Percentiles rank a stretch among this genome's conserved stretches.
Evolutionary conservation across 2,888 invertebrate genomes (phyloP).

Genomic region (Caenorhabditis imperialis): DNA sequence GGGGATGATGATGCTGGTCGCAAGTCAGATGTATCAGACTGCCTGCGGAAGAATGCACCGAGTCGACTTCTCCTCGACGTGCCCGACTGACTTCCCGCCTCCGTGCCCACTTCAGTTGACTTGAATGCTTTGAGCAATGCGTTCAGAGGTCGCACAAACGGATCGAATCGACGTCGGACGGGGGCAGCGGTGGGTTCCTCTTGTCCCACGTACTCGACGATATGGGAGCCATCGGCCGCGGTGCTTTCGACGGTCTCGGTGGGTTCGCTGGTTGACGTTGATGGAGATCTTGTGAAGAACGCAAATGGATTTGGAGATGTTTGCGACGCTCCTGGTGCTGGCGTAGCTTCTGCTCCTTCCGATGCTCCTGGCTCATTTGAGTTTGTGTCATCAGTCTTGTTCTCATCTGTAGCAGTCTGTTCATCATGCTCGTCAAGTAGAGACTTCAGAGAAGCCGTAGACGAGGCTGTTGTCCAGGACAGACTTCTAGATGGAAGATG

Average conservation of each 20-base stretch:
- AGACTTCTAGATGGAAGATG: constrained; percentile 9
- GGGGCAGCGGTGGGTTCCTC: constrained; percentile 2
- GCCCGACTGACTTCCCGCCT: constrained; percentile 5
- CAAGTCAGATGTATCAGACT: not conserved
- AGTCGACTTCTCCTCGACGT: constrained; percentile 4
- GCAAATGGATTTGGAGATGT: not conserved
- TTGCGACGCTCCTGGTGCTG: not conserved
- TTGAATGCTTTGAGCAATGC: constrained; percentile 27
- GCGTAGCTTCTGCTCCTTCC: not conserved
- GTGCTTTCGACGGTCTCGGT: constrained; percentile 1
- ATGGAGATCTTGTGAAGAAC: constrained; percentile 12
- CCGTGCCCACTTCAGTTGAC: constrained; percentile 14
- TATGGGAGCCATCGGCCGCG: constrained; percentile 28
- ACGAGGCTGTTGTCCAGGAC: constrained; percentile 12
- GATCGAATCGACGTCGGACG: constrained; percentile 19
- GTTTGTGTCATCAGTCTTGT: too few relatives aligned
- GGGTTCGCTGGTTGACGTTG: not conserved
- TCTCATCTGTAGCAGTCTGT: too few relatives aligned
- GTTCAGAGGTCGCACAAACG: constrained; percentile 39
- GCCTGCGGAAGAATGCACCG: constrained; percentile 13
- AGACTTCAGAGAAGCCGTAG: constrained; percentile 15
- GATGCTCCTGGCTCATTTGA: not conserved
- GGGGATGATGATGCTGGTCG: constrained; percentile 12
- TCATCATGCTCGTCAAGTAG: constrained; percentile 10
- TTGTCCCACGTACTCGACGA: constrained; percentile 36